Evolutionary conservation across 1,140 invertebrate species (phyloP).

Genomic region (Zeugodacus cucurbitae): DNA sequence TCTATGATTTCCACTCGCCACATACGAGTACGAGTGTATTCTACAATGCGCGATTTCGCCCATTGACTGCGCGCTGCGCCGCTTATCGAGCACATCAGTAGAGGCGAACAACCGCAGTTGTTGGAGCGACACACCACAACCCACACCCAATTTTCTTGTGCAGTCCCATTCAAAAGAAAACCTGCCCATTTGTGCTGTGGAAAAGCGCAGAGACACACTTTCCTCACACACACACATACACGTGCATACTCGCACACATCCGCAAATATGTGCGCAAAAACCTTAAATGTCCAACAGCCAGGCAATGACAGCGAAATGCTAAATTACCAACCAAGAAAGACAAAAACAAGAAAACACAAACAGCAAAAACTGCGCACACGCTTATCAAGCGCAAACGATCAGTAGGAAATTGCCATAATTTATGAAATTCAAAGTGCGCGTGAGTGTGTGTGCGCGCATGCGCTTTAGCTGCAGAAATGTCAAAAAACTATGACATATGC

Average conservation of each 20-base stretch:
- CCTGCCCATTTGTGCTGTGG: neutral
- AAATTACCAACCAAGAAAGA: neutral
- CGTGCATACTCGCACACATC: neutral
- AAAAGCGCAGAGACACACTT: neutral
- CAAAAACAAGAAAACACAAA: neutral
- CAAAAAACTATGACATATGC: conserved; percentile 17
- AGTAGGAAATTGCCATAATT: conserved; percentile 37
- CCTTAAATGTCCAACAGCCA: conserved; percentile 29
- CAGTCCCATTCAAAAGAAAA: neutral
- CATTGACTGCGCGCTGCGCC: neutral
- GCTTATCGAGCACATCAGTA: conserved; percentile 4
- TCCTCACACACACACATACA: neutral
- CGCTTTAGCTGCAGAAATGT: neutral
- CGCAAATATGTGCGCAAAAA: neutral
- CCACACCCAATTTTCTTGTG: conserved; percentile 27
- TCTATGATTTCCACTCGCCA: neutral
- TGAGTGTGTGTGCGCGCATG: neutral
- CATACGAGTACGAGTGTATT: neutral
- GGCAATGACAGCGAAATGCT: conserved; percentile 31
- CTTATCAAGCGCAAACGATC: conserved; percentile 1
- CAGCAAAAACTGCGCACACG: neutral
- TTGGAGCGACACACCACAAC: neutral
- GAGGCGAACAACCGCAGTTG: neutral
- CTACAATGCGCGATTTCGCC: neutral
- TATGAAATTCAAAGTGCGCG: conserved; percentile 9